These are phyloP conservation scores for Clarias platycephalus DNA, from an alignment of 2,797 vertebrate species.

Conservation along the genomic window DNA sequence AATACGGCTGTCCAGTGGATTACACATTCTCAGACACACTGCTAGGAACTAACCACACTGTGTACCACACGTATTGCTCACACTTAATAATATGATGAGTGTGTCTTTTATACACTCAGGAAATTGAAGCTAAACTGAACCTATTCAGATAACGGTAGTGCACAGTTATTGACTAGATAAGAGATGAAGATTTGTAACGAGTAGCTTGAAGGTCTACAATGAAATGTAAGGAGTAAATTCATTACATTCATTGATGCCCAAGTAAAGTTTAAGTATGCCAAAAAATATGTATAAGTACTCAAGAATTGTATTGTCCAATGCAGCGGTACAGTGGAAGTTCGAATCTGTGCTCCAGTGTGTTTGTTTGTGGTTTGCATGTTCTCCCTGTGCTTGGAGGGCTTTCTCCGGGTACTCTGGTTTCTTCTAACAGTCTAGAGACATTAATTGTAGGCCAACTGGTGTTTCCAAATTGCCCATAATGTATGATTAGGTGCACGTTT, in stretches of 20 bases:
- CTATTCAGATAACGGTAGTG: background rate
- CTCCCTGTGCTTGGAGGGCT: no score
- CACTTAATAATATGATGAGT: no score
- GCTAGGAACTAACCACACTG: background rate
- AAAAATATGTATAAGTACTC: background rate
- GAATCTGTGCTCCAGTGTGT: no score
- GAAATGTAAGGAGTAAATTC: background rate
- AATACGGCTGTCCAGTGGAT: background rate
- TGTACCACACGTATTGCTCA: background rate
- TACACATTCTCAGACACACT: background rate
- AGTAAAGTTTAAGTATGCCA: background rate
- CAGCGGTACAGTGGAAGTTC: background rate
- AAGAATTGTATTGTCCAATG: background rate
- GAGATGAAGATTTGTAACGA: background rate
- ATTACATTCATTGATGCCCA: background rate
- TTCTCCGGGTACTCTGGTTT: no score
- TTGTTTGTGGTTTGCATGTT: no score
- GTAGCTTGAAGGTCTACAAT: background rate
- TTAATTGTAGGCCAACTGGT: no score
- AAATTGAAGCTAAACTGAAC: background rate
- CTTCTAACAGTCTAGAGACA: no score
- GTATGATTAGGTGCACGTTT: no score
- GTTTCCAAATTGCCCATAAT: no score
- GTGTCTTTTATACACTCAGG: background rate
- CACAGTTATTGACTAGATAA: background rate